phyloP scores from a whole-genome alignment of 2,113 vertebrate genomes.

The Microcebus jonahi region DNA sequence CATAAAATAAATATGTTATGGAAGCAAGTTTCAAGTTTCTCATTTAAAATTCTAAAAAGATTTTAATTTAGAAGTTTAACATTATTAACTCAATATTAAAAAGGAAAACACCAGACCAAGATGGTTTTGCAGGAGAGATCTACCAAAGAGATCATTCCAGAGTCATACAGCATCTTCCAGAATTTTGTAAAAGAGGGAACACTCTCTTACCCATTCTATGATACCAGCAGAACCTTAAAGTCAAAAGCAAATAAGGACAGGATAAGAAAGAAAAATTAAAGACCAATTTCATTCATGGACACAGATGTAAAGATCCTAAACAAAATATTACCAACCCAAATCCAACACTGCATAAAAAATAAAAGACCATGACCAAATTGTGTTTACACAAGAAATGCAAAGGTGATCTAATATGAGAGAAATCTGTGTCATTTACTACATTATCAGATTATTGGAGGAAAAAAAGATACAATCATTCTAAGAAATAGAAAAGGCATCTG shows the following conservation, averaged over 20 bases:
- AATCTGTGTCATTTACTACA: conserved; percentile 30
- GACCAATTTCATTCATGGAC: conserved; percentile 32
- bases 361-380: conserved; percentile 32
- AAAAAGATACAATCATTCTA: neutral
- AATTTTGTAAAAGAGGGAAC: conserved; percentile 43
- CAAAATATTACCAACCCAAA: conserved; percentile 43
- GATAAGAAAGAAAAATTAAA: conserved; percentile 50
- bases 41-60: conserved; percentile 45
- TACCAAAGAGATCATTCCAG: conserved; percentile 35
- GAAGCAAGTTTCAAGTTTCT: conserved; percentile 40
- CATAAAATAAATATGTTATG: conserved; percentile 38
- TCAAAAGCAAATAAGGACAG: conserved; percentile 23
- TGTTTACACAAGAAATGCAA: conserved; percentile 47
- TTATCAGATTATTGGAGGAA: neutral
- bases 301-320: conserved; percentile 32
- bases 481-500: conserved; percentile 43
- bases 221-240: conserved; percentile 16
- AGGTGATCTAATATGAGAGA: conserved; percentile 26
- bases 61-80: conserved; percentile 52
- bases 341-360: neutral
- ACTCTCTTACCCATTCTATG: conserved; percentile 2
- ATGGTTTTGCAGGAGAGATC: conserved; percentile 37
- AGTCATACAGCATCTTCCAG: conserved; percentile 10
- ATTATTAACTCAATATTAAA: conserved; percentile 18
- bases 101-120: conserved; percentile 34